Conservation (phyloP, 2,888 invertebrate species). For the Spodoptera picta region DNA sequence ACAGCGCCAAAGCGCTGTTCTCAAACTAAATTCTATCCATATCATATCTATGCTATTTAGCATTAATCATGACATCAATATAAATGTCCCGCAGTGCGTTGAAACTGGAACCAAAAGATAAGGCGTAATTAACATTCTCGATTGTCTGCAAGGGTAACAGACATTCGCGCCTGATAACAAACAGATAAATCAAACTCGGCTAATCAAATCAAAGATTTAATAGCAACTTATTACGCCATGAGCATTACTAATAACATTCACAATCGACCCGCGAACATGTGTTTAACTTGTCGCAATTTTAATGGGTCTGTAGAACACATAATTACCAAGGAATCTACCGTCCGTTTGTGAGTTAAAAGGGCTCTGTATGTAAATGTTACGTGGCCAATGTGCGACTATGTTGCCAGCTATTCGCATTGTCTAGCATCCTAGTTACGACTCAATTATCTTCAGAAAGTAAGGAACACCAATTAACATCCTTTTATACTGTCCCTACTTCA, state of each 20-base stretch:
- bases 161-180: slow-evolving; percentile 39
- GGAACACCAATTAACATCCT: slow-evolving; percentile 82
- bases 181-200: slow-evolving; percentile 42
- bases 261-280: slow-evolving; percentile 51
- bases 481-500: slow-evolving; percentile 72
- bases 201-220: slow-evolving; percentile 42
- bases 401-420: slow-evolving; percentile 74
- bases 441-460: slow-evolving; percentile 79
- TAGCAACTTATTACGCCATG: slow-evolving; percentile 27
- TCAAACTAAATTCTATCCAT: too few species aligned
- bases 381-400: slow-evolving; percentile 65
- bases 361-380: slow-evolving; percentile 74
- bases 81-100: slow-evolving; percentile 10
- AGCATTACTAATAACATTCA: slow-evolving; percentile 40
- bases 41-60: too few species aligned
- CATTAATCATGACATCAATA: slow-evolving; percentile 3
- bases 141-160: slow-evolving; percentile 34
- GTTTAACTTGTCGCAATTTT: slow-evolving; percentile 56
- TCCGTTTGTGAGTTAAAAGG: slow-evolving; percentile 62
- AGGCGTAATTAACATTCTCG: slow-evolving; percentile 36
- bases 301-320: slow-evolving; percentile 58
- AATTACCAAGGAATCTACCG: slow-evolving; percentile 63
- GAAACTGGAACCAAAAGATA: slow-evolving; percentile 22
- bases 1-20: too few species aligned
- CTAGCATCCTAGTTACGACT: slow-evolving; percentile 76